A percentile compares a stretch with the other conserved stretches of the same genome.
These are phyloP conservation scores for Argyresthia albistria DNA, from an alignment of 2,888 invertebrate species.

Conservation along the genomic window DNA sequence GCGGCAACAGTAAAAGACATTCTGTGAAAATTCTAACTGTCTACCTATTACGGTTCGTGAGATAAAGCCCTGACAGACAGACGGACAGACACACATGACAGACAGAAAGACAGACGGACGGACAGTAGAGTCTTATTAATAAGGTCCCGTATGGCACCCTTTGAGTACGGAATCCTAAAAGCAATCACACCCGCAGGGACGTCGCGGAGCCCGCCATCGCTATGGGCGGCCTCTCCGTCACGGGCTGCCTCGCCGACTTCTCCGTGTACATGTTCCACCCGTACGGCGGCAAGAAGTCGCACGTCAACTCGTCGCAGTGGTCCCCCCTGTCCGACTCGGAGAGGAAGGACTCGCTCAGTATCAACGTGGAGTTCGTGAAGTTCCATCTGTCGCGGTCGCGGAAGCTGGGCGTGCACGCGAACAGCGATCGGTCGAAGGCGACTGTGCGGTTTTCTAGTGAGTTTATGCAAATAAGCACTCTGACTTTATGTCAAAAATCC, in stretches of 20 bases:
- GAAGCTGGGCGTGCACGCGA: conserved; percentile 85
- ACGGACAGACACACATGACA: too few relatives aligned
- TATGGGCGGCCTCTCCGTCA: conserved; percentile 92
- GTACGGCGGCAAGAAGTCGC: conserved; percentile 92
- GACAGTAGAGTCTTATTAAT: too few relatives aligned
- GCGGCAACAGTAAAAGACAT: too few relatives aligned
- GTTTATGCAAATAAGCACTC: conserved; percentile 21
- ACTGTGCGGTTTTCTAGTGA: conserved; percentile 92
- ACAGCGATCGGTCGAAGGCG: conserved; percentile 83
- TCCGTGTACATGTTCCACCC: conserved; percentile 99
- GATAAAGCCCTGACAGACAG: too few relatives aligned
- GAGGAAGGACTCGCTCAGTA: conserved; percentile 94
- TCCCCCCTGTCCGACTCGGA: conserved; percentile 90
- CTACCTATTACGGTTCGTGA: too few relatives aligned
- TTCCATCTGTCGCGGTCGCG: conserved; percentile 93
- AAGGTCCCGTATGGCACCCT: too few relatives aligned
- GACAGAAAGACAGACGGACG: too few relatives aligned
- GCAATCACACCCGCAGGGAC: background rate
- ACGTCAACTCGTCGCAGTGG: conserved; percentile 86
- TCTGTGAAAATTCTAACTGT: too few relatives aligned
- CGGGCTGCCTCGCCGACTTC: conserved; percentile 96
- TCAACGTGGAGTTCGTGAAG: conserved; percentile 97
- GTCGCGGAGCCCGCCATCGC: conserved; percentile 71
- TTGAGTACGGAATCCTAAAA: too few relatives aligned
- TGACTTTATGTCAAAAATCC: too few relatives aligned